These are phyloP conservation scores for Elmis aenea DNA, from an alignment of 2,888 invertebrate genomes.

Conservation along the genomic window DNA sequence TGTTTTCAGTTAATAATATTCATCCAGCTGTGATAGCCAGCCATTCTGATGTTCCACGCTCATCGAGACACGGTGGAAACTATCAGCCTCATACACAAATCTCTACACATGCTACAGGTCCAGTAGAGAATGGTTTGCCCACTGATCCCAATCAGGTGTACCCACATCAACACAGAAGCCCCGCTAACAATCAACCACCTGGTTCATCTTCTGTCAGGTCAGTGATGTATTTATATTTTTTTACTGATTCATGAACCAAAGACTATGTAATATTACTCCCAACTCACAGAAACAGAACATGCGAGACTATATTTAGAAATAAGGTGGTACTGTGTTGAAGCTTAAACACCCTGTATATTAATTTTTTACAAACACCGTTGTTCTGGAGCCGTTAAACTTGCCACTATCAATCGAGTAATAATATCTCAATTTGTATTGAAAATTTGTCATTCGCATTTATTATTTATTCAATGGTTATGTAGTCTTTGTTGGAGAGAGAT, in stretches of 20 bases:
- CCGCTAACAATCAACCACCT: constrained; percentile 32
- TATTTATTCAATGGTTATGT: too few relatives aligned
- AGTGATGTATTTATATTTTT: neutral
- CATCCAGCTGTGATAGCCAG: constrained; percentile 48
- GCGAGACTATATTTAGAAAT: too few relatives aligned
- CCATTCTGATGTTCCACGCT: constrained; percentile 47
- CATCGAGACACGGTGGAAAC: constrained; percentile 39
- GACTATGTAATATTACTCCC: too few relatives aligned
- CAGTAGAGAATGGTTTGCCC: constrained; percentile 51
- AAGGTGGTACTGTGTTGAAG: too few relatives aligned
- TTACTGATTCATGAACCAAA: too few relatives aligned
- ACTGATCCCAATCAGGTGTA: constrained; percentile 46
- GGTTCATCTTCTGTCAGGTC: constrained; percentile 35
- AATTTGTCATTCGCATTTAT: too few relatives aligned
- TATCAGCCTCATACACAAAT: constrained; percentile 33
- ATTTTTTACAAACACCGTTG: too few relatives aligned
- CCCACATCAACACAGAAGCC: constrained; percentile 41
- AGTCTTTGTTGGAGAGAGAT: neutral
- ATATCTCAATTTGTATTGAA: too few relatives aligned
- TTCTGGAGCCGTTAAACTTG: too few relatives aligned
- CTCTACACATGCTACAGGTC: constrained; percentile 19
- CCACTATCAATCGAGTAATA: too few relatives aligned
- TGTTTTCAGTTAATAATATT: constrained; percentile 49
- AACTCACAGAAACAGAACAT: too few relatives aligned
- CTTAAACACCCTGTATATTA: too few relatives aligned